phyloP scores from a whole-genome alignment of 2,113 vertebrate species.

The Geococcyx californianus region DNA sequence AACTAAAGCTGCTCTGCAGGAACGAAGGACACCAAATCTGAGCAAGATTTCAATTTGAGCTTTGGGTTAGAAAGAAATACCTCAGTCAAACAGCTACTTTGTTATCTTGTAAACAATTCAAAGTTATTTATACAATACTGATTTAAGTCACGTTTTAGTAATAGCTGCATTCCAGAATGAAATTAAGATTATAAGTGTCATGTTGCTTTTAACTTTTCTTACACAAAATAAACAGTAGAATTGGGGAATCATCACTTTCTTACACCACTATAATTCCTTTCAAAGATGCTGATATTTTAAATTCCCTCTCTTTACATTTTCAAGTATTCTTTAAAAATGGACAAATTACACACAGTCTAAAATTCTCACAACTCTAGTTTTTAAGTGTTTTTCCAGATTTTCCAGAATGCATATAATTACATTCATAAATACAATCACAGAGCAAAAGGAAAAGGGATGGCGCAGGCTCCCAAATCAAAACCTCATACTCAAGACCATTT shows the following conservation, averaged over 20 bases:
- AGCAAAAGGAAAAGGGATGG: background rate
- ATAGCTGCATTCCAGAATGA: background rate
- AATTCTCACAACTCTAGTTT: background rate
- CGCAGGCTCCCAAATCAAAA: background rate
- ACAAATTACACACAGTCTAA: background rate
- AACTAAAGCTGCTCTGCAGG: background rate
- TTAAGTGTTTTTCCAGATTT: background rate
- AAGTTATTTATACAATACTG: too few species aligned
- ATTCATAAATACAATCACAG: background rate
- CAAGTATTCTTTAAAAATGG: background rate
- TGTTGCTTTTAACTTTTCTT: background rate
- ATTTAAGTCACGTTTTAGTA: background rate
- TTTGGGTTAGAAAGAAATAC: background rate
- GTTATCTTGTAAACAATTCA: background rate
- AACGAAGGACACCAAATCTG: background rate
- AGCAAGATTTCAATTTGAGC: background rate
- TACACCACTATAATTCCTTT: background rate
- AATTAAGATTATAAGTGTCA: background rate
- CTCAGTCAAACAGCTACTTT: background rate
- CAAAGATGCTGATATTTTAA: background rate
- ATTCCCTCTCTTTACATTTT: background rate
- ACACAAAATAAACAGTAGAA: background rate
- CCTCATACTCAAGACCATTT: accelerated
- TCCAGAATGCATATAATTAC: background rate
- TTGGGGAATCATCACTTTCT: background rate